A percentile compares a stretch with the other conserved stretches of the same genome.
phyloP scores from a whole-genome alignment of 1,140 invertebrate genomes.

The Calliopsis andreniformis region DNA sequence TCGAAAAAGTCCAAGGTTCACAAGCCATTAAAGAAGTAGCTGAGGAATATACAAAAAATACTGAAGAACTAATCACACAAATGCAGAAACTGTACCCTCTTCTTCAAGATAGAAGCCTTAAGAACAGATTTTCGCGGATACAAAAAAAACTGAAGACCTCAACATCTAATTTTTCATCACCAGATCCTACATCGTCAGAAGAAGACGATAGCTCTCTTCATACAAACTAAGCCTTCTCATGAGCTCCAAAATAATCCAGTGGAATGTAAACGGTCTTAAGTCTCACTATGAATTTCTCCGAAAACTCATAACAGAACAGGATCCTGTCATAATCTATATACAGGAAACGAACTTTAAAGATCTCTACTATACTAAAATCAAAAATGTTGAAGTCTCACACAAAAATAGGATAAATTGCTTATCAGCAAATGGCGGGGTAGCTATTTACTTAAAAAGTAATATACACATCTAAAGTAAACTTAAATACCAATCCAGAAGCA shows the following conservation, averaged over 20 bases:
- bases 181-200: too few relatives aligned
- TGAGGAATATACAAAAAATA: too few relatives aligned
- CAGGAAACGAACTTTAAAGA: slow-evolving; percentile 5
- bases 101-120: too few relatives aligned
- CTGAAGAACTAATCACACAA: too few relatives aligned
- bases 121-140: too few relatives aligned
- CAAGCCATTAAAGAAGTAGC: too few relatives aligned
- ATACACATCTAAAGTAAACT: background rate
- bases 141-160: too few relatives aligned
- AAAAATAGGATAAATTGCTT: background rate
- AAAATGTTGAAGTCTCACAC: background rate
- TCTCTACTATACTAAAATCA: background rate
- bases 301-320: background rate
- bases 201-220: too few relatives aligned
- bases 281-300: slow-evolving; percentile 1
- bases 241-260: slow-evolving; percentile 4
- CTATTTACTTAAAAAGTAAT: background rate
- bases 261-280: background rate
- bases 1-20: too few relatives aligned
- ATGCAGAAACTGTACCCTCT: too few relatives aligned
- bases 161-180: too few relatives aligned
- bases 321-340: background rate
- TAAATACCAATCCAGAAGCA: background rate
- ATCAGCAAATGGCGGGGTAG: background rate
- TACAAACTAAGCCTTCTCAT: background rate